Evolutionary conservation across 2,888 invertebrate genomes (phyloP).

Genomic region (Chelonus formosanus): DNA sequence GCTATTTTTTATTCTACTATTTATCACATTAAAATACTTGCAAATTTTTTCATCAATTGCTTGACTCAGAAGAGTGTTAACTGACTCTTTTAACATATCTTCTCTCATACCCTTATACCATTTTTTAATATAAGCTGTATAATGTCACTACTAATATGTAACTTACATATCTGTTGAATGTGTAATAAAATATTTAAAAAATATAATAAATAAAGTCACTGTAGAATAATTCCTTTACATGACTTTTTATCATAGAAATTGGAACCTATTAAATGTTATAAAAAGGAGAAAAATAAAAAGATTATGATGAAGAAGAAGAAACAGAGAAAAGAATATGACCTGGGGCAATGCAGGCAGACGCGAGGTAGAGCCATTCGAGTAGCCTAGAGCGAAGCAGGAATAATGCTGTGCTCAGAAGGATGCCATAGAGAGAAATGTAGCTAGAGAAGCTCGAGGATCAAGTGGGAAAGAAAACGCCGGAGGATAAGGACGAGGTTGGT

Average conservation of each 20-base stretch:
- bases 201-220: too few species aligned
- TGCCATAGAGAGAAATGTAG: conserved; percentile 36
- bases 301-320: conserved; percentile 33
- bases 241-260: conserved; percentile 20
- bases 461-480: conserved; percentile 39
- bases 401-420: conserved; percentile 54
- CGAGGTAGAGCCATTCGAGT: conserved; percentile 55
- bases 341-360: conserved; percentile 58
- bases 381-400: conserved; percentile 52
- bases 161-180: too few species aligned
- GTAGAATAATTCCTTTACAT: conserved; percentile 25
- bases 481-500: conserved; percentile 42
- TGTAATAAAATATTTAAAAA: too few species aligned
- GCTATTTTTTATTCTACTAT: too few species aligned
- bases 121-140: too few species aligned
- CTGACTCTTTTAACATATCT: too few species aligned
- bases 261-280: conserved; percentile 28
- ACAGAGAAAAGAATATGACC: conserved; percentile 45
- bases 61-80: too few species aligned
- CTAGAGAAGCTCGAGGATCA: conserved; percentile 20
- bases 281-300: conserved; percentile 10
- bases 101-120: too few species aligned
- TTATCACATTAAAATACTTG: too few species aligned
- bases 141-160: too few species aligned
- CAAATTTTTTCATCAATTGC: too few species aligned